A percentile compares a stretch with the other conserved stretches of the same genome.
Evolutionary conservation across 1,140 invertebrate species (phyloP).

Genomic region (Solenopsis fugax): DNA sequence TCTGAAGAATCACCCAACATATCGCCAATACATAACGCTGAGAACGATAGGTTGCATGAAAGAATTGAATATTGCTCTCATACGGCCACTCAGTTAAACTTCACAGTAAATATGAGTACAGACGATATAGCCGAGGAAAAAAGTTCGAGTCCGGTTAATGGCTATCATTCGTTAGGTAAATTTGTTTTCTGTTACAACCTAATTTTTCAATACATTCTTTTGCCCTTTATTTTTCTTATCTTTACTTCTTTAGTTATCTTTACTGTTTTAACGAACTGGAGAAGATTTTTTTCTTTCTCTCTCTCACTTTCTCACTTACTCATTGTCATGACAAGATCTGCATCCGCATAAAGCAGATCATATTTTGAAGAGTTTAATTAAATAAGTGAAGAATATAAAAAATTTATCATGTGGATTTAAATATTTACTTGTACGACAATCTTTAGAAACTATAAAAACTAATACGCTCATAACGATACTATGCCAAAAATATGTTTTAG

Average conservation of each 20-base stretch:
- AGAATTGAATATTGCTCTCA: constrained; percentile 76
- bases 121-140: constrained; percentile 70
- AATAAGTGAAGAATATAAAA: constrained; percentile 8
- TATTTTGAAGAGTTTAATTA: neutral
- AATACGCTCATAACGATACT: neutral
- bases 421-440: neutral
- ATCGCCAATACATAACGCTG: constrained; percentile 80
- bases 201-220: constrained; percentile 31
- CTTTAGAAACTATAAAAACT: no score
- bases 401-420: neutral
- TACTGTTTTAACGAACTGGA: neutral
- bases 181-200: constrained; percentile 25
- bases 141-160: constrained; percentile 58
- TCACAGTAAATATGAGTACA: constrained; percentile 81
- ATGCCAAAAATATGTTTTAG: constrained; percentile 37
- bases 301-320: no score
- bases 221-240: neutral
- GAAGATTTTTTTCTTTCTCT: no score
- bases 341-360: neutral
- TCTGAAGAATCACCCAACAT: constrained; percentile 77
- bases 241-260: neutral
- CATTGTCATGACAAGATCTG: neutral
- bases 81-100: constrained; percentile 78
- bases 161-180: constrained; percentile 55
- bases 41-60: constrained; percentile 77